These are phyloP conservation scores for Caenorhabditis sp. DNA, from an alignment of 2,888 invertebrate species.

Conservation along the genomic window DNA sequence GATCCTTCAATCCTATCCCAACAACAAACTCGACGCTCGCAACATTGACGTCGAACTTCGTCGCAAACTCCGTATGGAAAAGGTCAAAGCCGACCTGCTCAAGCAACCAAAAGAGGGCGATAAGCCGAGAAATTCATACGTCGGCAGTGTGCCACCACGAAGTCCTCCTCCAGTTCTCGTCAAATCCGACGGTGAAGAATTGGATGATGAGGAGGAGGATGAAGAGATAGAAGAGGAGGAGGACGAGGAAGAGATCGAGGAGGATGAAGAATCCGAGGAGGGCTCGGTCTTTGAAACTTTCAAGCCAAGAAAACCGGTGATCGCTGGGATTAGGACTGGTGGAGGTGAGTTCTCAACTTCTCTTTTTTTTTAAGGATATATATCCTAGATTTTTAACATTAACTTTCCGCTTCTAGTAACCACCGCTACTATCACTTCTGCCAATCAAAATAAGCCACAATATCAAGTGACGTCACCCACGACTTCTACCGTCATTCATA, in stretches of 20 bases:
- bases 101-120: constrained; percentile 41
- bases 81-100: constrained; percentile 37
- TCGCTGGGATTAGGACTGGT: constrained; percentile 43
- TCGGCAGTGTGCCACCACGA: constrained; percentile 60
- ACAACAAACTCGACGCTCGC: constrained; percentile 31
- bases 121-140: constrained; percentile 37
- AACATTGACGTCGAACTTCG: constrained; percentile 33
- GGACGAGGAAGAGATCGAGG: constrained; percentile 31
- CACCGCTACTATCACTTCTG: constrained; percentile 13
- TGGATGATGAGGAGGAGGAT: constrained; percentile 62
- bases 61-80: constrained; percentile 35
- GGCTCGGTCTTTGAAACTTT: constrained; percentile 46
- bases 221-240: constrained; percentile 57
- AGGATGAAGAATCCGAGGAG: constrained; percentile 38
- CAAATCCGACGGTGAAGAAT: constrained; percentile 54
- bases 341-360: constrained; percentile 33
- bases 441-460: constrained; percentile 34
- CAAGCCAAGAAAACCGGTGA: constrained; percentile 37
- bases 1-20: constrained; percentile 38
- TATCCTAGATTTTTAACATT: not conserved
- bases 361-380: not conserved
- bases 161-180: constrained; percentile 55
- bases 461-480: constrained; percentile 34
- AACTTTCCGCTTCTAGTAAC: not conserved
- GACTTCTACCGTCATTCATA: constrained; percentile 34